These are phyloP conservation scores for Lissonota sp. DNA, from an alignment of 2,888 invertebrate species.

Conservation along the genomic window DNA sequence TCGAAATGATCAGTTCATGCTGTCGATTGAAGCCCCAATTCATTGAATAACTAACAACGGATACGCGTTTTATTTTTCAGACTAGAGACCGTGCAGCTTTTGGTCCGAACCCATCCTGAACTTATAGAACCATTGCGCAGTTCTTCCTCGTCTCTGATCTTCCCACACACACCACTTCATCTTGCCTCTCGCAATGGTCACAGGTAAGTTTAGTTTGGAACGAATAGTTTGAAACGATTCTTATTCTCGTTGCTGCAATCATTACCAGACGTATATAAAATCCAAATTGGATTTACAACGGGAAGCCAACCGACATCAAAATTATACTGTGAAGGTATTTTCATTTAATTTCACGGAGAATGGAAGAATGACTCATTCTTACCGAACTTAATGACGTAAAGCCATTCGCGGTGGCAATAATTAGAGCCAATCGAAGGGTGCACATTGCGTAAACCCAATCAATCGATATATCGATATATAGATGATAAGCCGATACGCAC, in stretches of 20 bases:
- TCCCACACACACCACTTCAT: conserved; percentile 95
- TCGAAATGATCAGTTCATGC: background rate
- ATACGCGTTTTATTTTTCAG: conserved; percentile 81
- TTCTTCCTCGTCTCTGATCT: conserved; percentile 84
- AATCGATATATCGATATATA: conserved; percentile 68
- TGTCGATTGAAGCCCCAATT: background rate
- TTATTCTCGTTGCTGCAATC: conserved; percentile 17
- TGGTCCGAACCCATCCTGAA: conserved; percentile 93
- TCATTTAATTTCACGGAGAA: background rate
- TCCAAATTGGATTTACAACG: too few species aligned
- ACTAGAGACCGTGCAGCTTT: conserved; percentile 94
- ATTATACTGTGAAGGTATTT: too few species aligned
- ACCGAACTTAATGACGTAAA: conserved; percentile 73
- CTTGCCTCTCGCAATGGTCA: conserved; percentile 97
- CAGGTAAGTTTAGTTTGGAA: conserved; percentile 86
- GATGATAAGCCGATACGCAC: background rate
- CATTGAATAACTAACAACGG: conserved; percentile 2
- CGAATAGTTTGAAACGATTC: background rate
- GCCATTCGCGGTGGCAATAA: conserved; percentile 73
- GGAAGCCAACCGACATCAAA: too few species aligned
- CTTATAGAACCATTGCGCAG: conserved; percentile 90
- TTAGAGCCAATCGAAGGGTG: conserved; percentile 77
- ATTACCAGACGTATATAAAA: conserved; percentile 2
- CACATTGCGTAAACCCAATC: conserved; percentile 77
- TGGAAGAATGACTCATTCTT: conserved; percentile 57